These are phyloP conservation scores for Phengaris arion DNA, from an alignment of 2,888 invertebrate genomes.

Conservation along the genomic window DNA sequence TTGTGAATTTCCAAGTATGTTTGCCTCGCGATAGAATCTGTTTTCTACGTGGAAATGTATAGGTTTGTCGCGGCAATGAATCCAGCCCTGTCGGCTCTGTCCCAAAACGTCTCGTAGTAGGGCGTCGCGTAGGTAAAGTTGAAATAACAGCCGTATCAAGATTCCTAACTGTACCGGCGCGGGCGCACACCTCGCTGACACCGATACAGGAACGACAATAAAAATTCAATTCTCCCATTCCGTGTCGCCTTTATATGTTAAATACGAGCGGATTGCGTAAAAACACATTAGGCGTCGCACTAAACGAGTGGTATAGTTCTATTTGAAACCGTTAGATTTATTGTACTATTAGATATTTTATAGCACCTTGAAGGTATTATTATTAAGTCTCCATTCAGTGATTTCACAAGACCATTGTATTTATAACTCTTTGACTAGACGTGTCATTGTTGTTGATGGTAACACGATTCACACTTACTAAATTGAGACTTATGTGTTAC, in stretches of 20 bases:
- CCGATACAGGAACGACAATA: conserved; percentile 51
- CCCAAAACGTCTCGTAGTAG: conserved; percentile 43
- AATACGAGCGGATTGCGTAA: conserved; percentile 43
- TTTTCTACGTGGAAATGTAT: conserved; percentile 27
- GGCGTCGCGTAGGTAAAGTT: conserved; percentile 48
- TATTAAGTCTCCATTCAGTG: conserved; percentile 6
- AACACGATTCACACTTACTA: neutral
- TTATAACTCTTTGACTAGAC: neutral
- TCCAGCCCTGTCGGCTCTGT: conserved; percentile 35
- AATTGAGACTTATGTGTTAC: neutral
- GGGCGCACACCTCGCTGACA: conserved; percentile 36
- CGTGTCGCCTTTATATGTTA: conserved; percentile 50
- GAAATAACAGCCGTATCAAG: conserved; percentile 48
- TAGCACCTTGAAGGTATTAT: conserved; percentile 2
- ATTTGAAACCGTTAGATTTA: conserved; percentile 26
- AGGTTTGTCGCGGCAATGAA: conserved; percentile 31
- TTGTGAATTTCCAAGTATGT: conserved; percentile 19
- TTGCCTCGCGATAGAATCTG: conserved; percentile 20
- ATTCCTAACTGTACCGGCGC: conserved; percentile 68
- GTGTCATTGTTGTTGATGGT: neutral
- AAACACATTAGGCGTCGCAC: conserved; percentile 47
- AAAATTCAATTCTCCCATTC: conserved; percentile 62
- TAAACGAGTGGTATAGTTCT: conserved; percentile 44
- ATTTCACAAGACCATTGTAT: conserved; percentile 22
- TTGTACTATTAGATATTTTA: conserved; percentile 17